Evolutionary conservation across 2,888 invertebrate genomes (phyloP), one percentile per base, ranked within the genome.

Genomic region (Trachelus tabidus): DNA sequence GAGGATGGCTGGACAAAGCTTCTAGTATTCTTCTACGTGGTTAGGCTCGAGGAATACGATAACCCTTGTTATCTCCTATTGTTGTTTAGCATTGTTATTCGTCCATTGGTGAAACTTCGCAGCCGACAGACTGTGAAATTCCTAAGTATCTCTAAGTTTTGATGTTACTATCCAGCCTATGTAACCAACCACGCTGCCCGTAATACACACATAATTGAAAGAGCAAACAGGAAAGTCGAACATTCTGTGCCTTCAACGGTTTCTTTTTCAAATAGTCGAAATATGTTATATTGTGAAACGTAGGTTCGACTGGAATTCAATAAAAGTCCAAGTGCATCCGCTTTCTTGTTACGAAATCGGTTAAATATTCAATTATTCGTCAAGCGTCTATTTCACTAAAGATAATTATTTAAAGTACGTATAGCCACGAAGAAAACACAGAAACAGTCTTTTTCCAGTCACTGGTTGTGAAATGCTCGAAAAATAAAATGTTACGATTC

Each of bases 41-140:
- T 23, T 23, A 40, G 56, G 23, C 23, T 56, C 23, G 23, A 71
- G 73, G 12, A 78, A 30, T 71, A 80, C 79, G 87, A 88, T 88
- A 88, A 88, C 88, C 87, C 75, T 81, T 79, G 81, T 79, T 87
- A 88, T 88, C 87, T 81, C 79, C 81, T 84, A 80, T 79, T 83
- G 81, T 77, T 78, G 71, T 31, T 12, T 69, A 73, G 31, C 75
- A 56, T 37, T 68, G 75, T 79, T 81, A 79, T 80, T 76, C 71
- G 9, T 9, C 23, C 23, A 56, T 23, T 23, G 23, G 23, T 56
- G 56, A 56, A 15, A 56, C 56, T 23, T 23, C 56, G 0, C 56
- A 56, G 23, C 56, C 23, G 56, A 15, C 9, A 9, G 23, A 56
- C 56, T 56, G 56, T 56, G 23, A 56, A 56, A 56, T 56, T 56